Evolutionary conservation across 2,888 invertebrate species (phyloP), one percentile per base, ranked within the genome.

Genomic region (Rhabditophanes sp.): DNA sequence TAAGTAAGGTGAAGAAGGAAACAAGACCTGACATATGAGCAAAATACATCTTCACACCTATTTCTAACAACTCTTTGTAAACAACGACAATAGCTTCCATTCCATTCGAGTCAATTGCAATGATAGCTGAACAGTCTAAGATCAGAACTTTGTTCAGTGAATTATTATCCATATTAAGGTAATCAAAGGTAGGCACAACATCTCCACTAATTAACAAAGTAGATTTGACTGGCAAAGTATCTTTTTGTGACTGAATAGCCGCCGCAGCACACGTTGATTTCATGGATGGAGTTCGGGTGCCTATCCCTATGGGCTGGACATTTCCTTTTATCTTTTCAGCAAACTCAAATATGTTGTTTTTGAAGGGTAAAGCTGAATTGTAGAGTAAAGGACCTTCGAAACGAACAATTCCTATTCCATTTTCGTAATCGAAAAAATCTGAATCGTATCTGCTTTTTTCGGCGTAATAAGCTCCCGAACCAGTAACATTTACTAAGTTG

Each of bases 211-310:
- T 52, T 25, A 47, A 21, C 17, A 47, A 22, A 4, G 47, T 47
- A 11, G 47, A 47, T 3, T 46, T 26, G 33, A 52, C 48, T 11
- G 42, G 39, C 17, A 50, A n/a, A n/a, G n/a, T 18, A 16, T 53
- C 50, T 14, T 45, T 49, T 24, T 24, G 29, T 4, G 23, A 36
- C 12, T 41, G 20, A 4, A 41, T 17, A 3, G 44, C 37, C n/a
- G n/a, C n/a, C 22, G 45, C 34, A 5, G 44, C 46, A 19, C 47
- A 44, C 9, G 37, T 41, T 15, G 45, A 46, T 18, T 46, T 46
- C 51, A 52, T 53, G 30, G 15, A 39, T 12, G 51, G 51, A 7
- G 52, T 39, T 9, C 47, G 42, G 4, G 51, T 47, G 18, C 47
- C 47, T 21, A 47, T 49, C 17, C 47, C 47, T 9, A 52, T 37